Evolutionary conservation across 1,140 invertebrate species (phyloP), one percentile per base, ranked within the genome.

Genomic region (Rhyzopertha dominica): DNA sequence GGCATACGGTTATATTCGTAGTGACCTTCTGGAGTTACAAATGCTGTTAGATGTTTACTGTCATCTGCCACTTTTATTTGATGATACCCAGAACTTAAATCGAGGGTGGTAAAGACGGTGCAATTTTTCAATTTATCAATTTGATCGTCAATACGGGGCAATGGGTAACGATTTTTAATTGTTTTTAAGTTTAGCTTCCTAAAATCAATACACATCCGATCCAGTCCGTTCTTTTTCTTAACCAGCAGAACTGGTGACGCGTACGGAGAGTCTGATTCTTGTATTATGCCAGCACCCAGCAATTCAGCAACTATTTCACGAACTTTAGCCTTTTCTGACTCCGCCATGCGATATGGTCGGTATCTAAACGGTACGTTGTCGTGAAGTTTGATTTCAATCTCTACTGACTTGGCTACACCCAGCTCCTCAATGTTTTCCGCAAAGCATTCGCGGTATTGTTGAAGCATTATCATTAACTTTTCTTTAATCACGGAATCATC

Each of bases 1-100:
- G 68, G 70, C 47, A 72, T 56, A 36, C 58, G 48, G 0, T 49
- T 36, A 43, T 58, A 74, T 45, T 73, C 69, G 43, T 71, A 76
- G 24, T 58, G 56, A 5, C 55, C 55, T 35, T 53, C 54, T 7
- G 54, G 47, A n/a, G 58, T 65, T 1, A 63, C 47, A 26, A 56
- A 54, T 5, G 56, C 43, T 10, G 53, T 58, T 26, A 52, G 43
- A 17, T 51, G 60, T 44, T 62, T 62, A 1, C 59, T 47, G 14
- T 54, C 45, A 26, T 64, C 58, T 1, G 70, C 43, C 1, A 68
- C 13, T 5, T 36, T 49, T 0, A 61, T 41, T 26, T 61, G 51
- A 32, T 57, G 45, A 22, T 54, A 61, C 4, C 53, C 55, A 5
- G 47, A 39, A 22, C 38, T 55, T 1, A 64, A 30, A 48, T 63